Conservation (phyloP, 2,888 invertebrate species). For the Macaria liturata region DNA sequence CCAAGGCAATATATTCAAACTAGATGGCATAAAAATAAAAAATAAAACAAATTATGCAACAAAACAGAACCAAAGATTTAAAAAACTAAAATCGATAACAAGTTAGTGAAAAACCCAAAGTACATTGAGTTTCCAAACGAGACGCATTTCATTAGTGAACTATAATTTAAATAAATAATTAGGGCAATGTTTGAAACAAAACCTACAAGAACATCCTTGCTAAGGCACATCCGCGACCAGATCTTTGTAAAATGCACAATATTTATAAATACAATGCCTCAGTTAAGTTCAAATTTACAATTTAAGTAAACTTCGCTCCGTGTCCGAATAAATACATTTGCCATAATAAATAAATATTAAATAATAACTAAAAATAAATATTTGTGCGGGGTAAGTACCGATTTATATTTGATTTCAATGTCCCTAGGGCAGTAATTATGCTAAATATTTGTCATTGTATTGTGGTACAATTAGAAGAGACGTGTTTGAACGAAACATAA, state of each 20-base stretch:
- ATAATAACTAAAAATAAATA: constrained; percentile 58
- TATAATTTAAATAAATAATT: constrained; percentile 31
- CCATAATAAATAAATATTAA: constrained; percentile 62
- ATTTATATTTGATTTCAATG: constrained; percentile 42
- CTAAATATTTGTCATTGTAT: constrained; percentile 17
- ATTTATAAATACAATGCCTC: constrained; percentile 33
- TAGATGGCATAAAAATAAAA: constrained; percentile 26
- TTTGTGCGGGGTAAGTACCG: constrained; percentile 79
- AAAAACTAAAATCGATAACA: constrained; percentile 70
- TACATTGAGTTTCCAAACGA: constrained; percentile 62
- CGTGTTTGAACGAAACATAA: not conserved
- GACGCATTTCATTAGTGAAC: constrained; percentile 44
- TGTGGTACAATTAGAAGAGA: constrained; percentile 22
- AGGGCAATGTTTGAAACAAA: constrained; percentile 2
- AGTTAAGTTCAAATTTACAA: constrained; percentile 39
- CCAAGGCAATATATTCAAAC: constrained; percentile 39
- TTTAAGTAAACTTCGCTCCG: constrained; percentile 76
- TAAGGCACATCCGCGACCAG: constrained; percentile 42
- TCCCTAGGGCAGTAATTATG: constrained; percentile 27
- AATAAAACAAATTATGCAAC: constrained; percentile 62
- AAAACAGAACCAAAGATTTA: constrained; percentile 59
- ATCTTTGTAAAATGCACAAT: constrained; percentile 39
- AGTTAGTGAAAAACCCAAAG: constrained; percentile 55
- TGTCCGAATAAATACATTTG: constrained; percentile 59
- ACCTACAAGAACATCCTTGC: constrained; percentile 4